Evolutionary conservation across 2,113 vertebrate species (phyloP).

Genomic region (Dicrurus megarhynchus): DNA sequence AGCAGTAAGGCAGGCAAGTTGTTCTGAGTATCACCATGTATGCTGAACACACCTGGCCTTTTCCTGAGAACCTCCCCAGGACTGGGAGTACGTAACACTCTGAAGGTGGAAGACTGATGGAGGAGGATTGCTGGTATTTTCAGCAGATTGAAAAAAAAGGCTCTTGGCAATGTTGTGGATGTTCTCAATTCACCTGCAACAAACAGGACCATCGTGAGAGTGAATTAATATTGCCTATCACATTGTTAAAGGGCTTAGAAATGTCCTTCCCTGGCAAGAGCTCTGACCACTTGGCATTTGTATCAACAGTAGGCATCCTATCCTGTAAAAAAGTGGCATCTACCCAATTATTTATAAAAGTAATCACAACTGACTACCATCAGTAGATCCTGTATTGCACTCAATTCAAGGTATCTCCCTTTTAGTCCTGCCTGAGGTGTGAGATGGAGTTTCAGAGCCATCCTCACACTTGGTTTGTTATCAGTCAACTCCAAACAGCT

Average conservation of each 20-base stretch:
- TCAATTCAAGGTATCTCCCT: background rate
- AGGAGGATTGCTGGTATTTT: background rate
- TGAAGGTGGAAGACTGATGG: fast-evolving
- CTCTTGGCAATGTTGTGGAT: background rate
- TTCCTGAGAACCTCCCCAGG: background rate
- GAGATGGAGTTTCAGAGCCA: background rate
- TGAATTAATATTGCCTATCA: background rate
- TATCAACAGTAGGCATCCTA: background rate
- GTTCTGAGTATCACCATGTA: background rate
- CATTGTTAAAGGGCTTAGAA: background rate
- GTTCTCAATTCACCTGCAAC: background rate
- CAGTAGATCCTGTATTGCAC: background rate
- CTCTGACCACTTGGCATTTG: background rate
- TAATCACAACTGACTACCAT: background rate
- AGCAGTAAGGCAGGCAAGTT: background rate
- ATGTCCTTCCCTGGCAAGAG: background rate
- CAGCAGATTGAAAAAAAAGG: background rate
- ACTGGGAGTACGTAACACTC: background rate
- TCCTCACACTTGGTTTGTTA: background rate
- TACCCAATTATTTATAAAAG: background rate
- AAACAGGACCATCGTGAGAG: background rate
- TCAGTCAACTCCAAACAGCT: background rate
- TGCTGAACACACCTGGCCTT: background rate
- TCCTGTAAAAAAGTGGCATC: background rate
- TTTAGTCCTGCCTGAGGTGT: background rate